Base-by-base conservation (phyloP, 2,797 vertebrate genomes). In the Lacerta agilis region DNA sequence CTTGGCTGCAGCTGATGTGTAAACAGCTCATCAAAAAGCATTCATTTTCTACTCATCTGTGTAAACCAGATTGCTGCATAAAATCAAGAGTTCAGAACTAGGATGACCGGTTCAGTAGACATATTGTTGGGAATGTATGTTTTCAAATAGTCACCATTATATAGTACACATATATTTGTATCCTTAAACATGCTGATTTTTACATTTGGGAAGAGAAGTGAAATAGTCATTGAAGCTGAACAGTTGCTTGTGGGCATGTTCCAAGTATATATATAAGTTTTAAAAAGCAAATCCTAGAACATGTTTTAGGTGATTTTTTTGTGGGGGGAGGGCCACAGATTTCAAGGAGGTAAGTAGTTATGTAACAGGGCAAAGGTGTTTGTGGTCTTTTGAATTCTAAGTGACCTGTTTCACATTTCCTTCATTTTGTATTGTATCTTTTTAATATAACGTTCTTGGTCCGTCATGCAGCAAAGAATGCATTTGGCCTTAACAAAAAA, bases 201-300 rank as follows among this genome's bases (percentile, higher is more conserved):
- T 82, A 67, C 88, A 83, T 8, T 29, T 76, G 75, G 72, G 25
- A 82, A 83, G 80, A 81, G n/a, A 85, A n/a, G 33, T 27, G 36
- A 49, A 11, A 78, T 89, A 92, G 92, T 73, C 82, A 66, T 71
- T 72, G 45, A 84, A 43, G 64, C 25, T 29, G 25, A 91, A 83
- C 49, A 79, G 88, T 86, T 41, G 5, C 23, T 90, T 17, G 6
- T 66, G 69, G 72, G 2, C 64, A 2, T 88, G 75, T 45, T 45
- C 36, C 25, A 45, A 89, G 41, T 91, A 79, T 90, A 83, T 49
- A 81, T 86, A 55, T 15, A 55, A 90, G 55, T 80, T 90, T 27
- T 83, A 18, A 78, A 45, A 27, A 81, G 1, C 27, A 1, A 89
- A 86, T 85, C 18, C n/a, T 36, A 55, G 58, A 49, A 66, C 27